Conservation (phyloP, 1,140 invertebrate genomes). For the Samia ricini region DNA sequence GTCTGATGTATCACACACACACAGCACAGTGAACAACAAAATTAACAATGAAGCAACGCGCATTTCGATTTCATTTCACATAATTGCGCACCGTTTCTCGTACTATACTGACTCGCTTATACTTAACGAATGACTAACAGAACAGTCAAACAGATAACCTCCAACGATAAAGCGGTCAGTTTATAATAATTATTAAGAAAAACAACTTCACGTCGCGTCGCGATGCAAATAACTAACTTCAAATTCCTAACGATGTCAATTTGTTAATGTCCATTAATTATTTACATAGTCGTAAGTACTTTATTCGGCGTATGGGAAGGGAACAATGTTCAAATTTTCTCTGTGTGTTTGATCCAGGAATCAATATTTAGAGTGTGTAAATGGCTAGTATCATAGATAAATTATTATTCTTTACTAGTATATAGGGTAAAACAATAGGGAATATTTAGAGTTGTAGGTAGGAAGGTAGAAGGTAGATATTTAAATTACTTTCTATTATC, state of each 20-base stretch:
- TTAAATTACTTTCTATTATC: too few relatives aligned
- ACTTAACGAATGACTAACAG: constrained; percentile 34
- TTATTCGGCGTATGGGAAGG: neutral
- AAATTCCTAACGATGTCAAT: neutral
- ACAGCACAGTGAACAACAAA: constrained; percentile 40
- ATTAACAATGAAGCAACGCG: constrained; percentile 43
- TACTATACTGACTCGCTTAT: constrained; percentile 20
- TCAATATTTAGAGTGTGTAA: neutral
- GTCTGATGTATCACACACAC: constrained; percentile 46
- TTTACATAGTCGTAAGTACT: neutral
- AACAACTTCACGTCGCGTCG: constrained; percentile 21
- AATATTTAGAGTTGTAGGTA: too few relatives aligned
- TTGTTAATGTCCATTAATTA: constrained; percentile 3
- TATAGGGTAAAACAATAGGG: too few relatives aligned
- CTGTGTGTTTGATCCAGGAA: neutral
- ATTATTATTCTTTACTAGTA: too few relatives aligned
- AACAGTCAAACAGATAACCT: constrained; percentile 5
- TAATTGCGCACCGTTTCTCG: constrained; percentile 28
- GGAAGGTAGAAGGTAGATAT: too few relatives aligned
- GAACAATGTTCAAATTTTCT: neutral
- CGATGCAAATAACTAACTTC: neutral
- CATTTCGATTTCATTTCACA: constrained; percentile 52
- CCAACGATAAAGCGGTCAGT: neutral
- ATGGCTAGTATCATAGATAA: too few relatives aligned
- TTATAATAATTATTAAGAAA: constrained; percentile 11